A percentile compares a stretch with the other conserved stretches of the same genome.
Conservation (phyloP, 2,888 invertebrate species). For the Neuroscelio doddi region DNA sequence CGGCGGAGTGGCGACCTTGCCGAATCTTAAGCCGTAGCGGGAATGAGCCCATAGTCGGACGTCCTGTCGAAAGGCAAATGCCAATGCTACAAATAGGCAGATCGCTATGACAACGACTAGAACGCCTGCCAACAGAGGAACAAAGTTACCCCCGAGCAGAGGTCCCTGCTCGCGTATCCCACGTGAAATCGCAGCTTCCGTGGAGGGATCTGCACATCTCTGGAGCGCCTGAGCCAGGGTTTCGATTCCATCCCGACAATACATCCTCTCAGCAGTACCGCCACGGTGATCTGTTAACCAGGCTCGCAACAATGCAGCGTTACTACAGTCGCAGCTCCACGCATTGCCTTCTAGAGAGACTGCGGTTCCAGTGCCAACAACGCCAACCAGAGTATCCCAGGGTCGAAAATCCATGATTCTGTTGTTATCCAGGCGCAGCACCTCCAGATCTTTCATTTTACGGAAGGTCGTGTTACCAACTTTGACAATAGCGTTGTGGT, state of each 20-base stretch:
- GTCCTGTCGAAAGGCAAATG: slow-evolving; percentile 84
- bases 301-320: slow-evolving; percentile 79
- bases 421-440: slow-evolving; percentile 84
- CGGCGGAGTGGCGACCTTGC: slow-evolving; percentile 64
- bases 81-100: slow-evolving; percentile 79
- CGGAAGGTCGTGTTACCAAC: slow-evolving; percentile 86
- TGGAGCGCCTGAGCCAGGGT: slow-evolving; percentile 74
- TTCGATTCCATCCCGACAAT: slow-evolving; percentile 77
- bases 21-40: slow-evolving; percentile 82
- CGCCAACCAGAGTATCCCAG: slow-evolving; percentile 77
- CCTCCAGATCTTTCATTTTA: slow-evolving; percentile 81
- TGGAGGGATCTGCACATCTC: slow-evolving; percentile 79
- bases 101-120: slow-evolving; percentile 81
- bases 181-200: slow-evolving; percentile 79
- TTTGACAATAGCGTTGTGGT: slow-evolving; percentile 82
- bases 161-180: slow-evolving; percentile 77
- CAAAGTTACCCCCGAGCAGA: slow-evolving; percentile 81
- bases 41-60: slow-evolving; percentile 86
- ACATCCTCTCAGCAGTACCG: slow-evolving; percentile 81
- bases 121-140: slow-evolving; percentile 82
- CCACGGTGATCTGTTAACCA: slow-evolving; percentile 81
- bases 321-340: slow-evolving; percentile 88
- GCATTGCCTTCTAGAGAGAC: slow-evolving; percentile 84
- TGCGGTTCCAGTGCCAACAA: slow-evolving; percentile 75
- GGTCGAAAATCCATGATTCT: slow-evolving; percentile 84